Evolutionary conservation across 2,113 vertebrate genomes (phyloP), one percentile per base, ranked within the genome.

Genomic region (Syrrhaptes paradoxus): DNA sequence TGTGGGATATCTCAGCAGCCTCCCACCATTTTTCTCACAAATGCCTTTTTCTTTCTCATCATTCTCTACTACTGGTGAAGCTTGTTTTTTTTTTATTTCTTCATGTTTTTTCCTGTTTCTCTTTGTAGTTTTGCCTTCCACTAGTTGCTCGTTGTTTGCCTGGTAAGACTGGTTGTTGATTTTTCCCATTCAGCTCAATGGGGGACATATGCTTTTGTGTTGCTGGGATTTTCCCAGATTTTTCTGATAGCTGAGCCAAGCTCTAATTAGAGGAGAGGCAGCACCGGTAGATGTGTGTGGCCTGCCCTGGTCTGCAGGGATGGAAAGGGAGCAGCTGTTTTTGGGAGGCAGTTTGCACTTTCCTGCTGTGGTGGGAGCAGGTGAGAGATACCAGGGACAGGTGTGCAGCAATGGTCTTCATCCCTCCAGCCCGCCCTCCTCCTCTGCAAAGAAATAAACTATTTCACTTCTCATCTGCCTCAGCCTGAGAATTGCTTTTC

Each of bases 301-400:
- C 62, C 94, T 89, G 67, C 32, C 36, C 31, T 67, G 43, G 43
- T 34, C 36, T 79, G 34, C 0, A 3, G 66, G 75, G 43, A 34
- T 59, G 41, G n/a, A 51, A 73, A 59, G 38, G 52, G 48, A 77
- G 48, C 89, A 45, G 18, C 62, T 77, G 41, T 10, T 74, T 57
- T 46, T 52, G 68, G 76, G 46, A 91, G 14, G 13, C 36, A 18
- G 22, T 38, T 90, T 54, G 25, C 17, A 13, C 43, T 71, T 71
- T 65, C 28, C 61, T 0, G 0, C 16, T 59, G 51, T 10, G 73
- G 54, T 0, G 0, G 75, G 38, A 77, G 41, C 63, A 52, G 66
- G 54, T 66, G 63, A 63, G 3, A 26, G 62, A 32, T 61, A 28
- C 41, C 68, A 38, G 46, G 43, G 65, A 19, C 34, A 43, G 71